Conservation (phyloP, 2,888 invertebrate genomes). For the Dugesia japonica region DNA sequence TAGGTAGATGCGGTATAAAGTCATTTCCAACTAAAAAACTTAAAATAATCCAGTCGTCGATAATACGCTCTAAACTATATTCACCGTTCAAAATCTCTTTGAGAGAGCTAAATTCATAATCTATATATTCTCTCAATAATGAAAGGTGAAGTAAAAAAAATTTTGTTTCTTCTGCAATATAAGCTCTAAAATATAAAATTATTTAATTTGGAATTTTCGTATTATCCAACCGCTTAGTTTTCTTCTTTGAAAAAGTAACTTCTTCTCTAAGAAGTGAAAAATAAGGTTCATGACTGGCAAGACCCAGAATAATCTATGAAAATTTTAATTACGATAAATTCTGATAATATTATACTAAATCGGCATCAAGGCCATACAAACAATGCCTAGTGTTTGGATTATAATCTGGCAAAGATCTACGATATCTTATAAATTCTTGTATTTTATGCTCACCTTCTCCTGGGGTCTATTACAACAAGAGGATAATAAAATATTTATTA, state of each 20-base stretch:
- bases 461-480: constrained; percentile 53
- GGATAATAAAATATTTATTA: too few species aligned
- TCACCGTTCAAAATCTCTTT: constrained; percentile 41
- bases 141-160: constrained; percentile 64
- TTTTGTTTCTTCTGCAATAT: constrained; percentile 30
- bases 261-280: constrained; percentile 84
- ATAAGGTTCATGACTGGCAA: constrained; percentile 83
- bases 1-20: constrained; percentile 84
- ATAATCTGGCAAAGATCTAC: constrained; percentile 66
- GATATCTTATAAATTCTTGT: constrained; percentile 80
- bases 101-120: constrained; percentile 62
- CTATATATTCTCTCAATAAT: constrained; percentile 73
- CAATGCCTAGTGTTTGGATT: constrained; percentile 82
- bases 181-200: constrained; percentile 21
- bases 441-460: constrained; percentile 97
- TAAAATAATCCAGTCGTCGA: constrained; percentile 95
- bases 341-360: constrained; percentile 53
- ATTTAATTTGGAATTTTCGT: neutral
- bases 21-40: constrained; percentile 86
- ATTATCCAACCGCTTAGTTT: neutral
- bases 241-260: constrained; percentile 51
- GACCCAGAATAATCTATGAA: constrained; percentile 67
- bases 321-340: neutral
- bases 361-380: constrained; percentile 86
- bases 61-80: constrained; percentile 71